These are phyloP conservation scores for Okapia johnstoni DNA, from an alignment of 2,113 vertebrate species.

Conservation along the genomic window DNA sequence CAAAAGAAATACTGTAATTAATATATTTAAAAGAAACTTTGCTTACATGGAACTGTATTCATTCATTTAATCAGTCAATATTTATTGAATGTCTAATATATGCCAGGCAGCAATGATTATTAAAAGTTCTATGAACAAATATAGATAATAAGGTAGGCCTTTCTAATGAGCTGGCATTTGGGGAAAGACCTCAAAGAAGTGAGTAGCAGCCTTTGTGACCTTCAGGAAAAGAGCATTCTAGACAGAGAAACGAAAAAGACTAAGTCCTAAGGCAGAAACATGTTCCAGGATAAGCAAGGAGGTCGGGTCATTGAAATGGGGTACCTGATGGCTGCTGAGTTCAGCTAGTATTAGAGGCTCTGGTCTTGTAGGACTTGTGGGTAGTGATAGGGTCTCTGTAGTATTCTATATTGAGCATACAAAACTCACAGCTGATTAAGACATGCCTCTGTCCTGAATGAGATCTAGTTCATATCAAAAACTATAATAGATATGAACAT, in stretches of 20 bases:
- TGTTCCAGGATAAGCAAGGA: not conserved
- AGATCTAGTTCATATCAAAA: not conserved
- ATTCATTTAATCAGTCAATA: not conserved
- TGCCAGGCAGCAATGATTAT: not conserved
- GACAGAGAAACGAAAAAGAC: not conserved
- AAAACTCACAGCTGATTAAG: not conserved
- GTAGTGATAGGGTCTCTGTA: not conserved
- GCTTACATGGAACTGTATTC: not conserved
- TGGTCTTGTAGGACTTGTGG: not conserved
- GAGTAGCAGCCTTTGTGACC: not conserved
- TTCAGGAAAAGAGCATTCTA: not conserved
- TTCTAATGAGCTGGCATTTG: not conserved
- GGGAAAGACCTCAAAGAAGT: not conserved
- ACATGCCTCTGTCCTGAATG: not conserved
- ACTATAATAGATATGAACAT: not conserved
- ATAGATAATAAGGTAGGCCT: not conserved
- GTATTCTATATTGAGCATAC: not conserved
- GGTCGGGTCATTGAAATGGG: not conserved
- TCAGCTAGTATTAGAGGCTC: not conserved
- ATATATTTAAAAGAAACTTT: not conserved
- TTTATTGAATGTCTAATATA: not conserved
- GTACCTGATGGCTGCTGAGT: not conserved
- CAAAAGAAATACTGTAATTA: not conserved
- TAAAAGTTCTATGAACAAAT: not conserved
- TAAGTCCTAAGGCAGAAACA: not conserved